A percentile compares a stretch with the other conserved stretches of the same genome.
These are phyloP conservation scores for Ictalurus furcatus DNA, from an alignment of 2,113 vertebrate species.

Conservation along the genomic window DNA sequence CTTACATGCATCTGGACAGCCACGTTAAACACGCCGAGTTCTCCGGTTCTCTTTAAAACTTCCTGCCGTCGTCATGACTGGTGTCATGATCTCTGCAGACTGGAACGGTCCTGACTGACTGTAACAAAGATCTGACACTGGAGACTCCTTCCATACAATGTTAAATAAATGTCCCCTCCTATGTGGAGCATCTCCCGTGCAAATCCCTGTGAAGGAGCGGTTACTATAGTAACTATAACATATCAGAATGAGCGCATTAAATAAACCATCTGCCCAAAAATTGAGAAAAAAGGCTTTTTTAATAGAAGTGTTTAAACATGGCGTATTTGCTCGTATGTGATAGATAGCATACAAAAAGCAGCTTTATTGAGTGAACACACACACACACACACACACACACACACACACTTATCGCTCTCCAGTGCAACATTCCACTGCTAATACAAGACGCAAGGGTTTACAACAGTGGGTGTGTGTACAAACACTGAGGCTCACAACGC, in stretches of 20 bases:
- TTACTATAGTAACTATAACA: background rate
- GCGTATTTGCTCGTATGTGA: background rate
- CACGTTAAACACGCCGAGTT: background rate
- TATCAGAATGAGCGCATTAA: too few species aligned
- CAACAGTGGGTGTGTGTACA: background rate
- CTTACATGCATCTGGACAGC: background rate
- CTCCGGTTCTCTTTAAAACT: background rate
- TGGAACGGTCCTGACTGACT: background rate
- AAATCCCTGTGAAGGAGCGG: background rate
- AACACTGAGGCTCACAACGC: background rate
- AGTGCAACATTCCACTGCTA: conserved; percentile 10
- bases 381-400: background rate
- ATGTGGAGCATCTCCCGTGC: background rate
- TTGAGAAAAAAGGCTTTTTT: background rate
- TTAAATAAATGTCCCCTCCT: background rate
- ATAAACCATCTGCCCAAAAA: background rate
- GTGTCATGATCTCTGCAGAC: background rate
- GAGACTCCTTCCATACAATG: background rate
- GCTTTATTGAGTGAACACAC: background rate
- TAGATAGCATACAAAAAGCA: background rate
- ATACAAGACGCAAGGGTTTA: conserved; percentile 4
- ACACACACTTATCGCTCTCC: conserved; percentile 13
- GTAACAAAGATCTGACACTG: background rate
- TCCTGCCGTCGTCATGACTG: background rate
- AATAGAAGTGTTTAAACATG: background rate